These are phyloP conservation scores for Trachelus iudaicus DNA, from an alignment of 2,888 invertebrate genomes.

Conservation along the genomic window DNA sequence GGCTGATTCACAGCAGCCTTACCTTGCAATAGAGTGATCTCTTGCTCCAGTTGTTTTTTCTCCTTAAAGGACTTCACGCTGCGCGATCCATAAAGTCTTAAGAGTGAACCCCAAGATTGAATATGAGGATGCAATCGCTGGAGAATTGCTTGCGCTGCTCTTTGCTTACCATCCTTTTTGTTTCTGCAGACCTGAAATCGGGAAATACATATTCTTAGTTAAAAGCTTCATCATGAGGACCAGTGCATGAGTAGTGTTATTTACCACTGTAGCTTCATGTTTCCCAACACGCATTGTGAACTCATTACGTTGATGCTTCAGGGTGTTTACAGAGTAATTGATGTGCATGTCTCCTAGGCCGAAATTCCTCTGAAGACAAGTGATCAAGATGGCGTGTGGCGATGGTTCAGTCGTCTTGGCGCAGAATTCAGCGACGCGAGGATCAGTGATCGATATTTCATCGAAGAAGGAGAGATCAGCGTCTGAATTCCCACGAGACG, in stretches of 20 bases:
- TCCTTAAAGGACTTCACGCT: constrained; percentile 92
- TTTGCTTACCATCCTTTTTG: constrained; percentile 95
- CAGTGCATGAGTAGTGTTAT: constrained; percentile 18
- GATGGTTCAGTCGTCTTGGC: constrained; percentile 96
- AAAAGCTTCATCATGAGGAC: neutral
- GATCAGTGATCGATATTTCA: constrained; percentile 92
- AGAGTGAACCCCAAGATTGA: constrained; percentile 91
- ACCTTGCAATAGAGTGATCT: constrained; percentile 89
- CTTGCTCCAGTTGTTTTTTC: constrained; percentile 91
- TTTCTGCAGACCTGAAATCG: constrained; percentile 81
- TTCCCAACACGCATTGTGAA: constrained; percentile 95
- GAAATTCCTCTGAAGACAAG: constrained; percentile 92
- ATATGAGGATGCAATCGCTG: constrained; percentile 94
- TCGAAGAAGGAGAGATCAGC: constrained; percentile 79
- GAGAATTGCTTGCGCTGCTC: constrained; percentile 93
- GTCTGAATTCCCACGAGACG: constrained; percentile 58
- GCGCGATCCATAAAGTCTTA: constrained; percentile 92
- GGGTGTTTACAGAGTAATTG: constrained; percentile 85
- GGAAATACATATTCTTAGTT: neutral
- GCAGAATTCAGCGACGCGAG: constrained; percentile 93
- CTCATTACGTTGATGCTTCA: constrained; percentile 92
- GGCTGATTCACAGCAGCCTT: constrained; percentile 91
- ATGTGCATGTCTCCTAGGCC: constrained; percentile 91
- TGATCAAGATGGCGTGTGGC: constrained; percentile 92
- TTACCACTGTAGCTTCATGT: constrained; percentile 83